Evolutionary conservation across 2,888 invertebrate genomes (phyloP).

Genomic region (Dexiosoma caninum): DNA sequence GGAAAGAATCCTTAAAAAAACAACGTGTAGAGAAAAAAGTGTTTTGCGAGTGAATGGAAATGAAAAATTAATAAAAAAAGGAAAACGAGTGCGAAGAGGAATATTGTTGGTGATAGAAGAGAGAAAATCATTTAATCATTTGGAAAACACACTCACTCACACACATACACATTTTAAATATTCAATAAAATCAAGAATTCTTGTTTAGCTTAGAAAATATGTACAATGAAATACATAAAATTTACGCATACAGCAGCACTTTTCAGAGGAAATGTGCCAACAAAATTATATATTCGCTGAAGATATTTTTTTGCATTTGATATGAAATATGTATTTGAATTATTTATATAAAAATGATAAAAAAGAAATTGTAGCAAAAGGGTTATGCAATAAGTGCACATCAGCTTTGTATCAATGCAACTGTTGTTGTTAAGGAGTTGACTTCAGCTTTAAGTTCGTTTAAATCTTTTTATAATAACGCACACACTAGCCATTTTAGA

Average conservation of each 20-base stretch:
- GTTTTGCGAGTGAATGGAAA: constrained; percentile 6
- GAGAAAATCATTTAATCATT: constrained; percentile 18
- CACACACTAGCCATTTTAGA: too few species aligned
- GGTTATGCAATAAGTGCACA: too few species aligned
- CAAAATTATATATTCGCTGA: not conserved
- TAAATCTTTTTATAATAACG: too few species aligned
- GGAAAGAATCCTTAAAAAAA: not conserved
- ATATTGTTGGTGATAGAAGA: not conserved
- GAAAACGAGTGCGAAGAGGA: not conserved
- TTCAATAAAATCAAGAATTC: not conserved
- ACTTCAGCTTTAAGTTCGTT: too few species aligned
- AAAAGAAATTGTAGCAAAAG: too few species aligned
- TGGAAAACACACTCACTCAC: not conserved
- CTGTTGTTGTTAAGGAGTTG: too few species aligned
- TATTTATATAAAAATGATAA: too few species aligned
- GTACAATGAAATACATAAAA: constrained; percentile 2
- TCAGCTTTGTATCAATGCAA: too few species aligned
- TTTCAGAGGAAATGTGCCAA: not conserved
- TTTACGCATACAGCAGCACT: not conserved
- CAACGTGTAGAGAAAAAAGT: not conserved
- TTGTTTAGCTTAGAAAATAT: constrained; percentile 15
- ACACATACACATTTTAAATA: not conserved
- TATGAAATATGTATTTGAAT: too few species aligned
- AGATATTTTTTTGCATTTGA: not conserved
- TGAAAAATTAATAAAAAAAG: not conserved